Evolutionary conservation across 2,797 vertebrate genomes (phyloP), one percentile per base, ranked within the genome.

Genomic region (Arnoldichthys spilopterus): DNA sequence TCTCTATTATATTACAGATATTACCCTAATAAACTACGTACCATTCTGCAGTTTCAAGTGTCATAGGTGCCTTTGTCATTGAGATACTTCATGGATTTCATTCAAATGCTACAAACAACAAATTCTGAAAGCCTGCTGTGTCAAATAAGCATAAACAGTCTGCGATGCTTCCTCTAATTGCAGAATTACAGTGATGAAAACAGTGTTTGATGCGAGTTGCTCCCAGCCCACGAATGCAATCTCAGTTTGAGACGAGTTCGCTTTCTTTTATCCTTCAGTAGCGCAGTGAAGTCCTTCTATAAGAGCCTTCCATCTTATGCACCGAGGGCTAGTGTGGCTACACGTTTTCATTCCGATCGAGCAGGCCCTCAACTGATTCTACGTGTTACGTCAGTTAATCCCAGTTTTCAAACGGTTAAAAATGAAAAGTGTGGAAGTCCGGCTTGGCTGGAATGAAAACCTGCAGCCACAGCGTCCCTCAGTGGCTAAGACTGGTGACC

Each of bases 161-260:
- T 61, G 37, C 59, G 40, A 45, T 68, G 45, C 32, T 34, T 74
- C 34, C 37, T 59, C 28, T 78, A 82, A 75, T 74, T 77, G 76
- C 72, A 30, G 71, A 11, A 4, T 43, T 63, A n/a, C 51, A 62
- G 28, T 40, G 12, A n/a, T 56, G 28, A 32, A 66, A 53, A 75
- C 61, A 54, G 7, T 30, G 4, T 64, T 82, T 74, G 56, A 69
- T 37, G 43, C 2, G n/a, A 69, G 28, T 32, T 47, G 40, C 64
- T 59, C 40, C 54, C 56, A 62, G 68, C 11, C 1, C 11, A 24
- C 37, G 40, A 34, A 22, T 13, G 2, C 37, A 30, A 63, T 64
- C 15, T 15, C 26, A 32, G n/a, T 0, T 37, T 68, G 24, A 54
- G 54, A 69, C 45, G 12, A 30, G 43, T 77, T 51, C 26, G 24